Percentiles rank a stretch among this genome's conserved stretches.
Conservation (phyloP, 30 jellyfish, hydroid and myxozoan species). For the Turritopsis rubra region DNA sequence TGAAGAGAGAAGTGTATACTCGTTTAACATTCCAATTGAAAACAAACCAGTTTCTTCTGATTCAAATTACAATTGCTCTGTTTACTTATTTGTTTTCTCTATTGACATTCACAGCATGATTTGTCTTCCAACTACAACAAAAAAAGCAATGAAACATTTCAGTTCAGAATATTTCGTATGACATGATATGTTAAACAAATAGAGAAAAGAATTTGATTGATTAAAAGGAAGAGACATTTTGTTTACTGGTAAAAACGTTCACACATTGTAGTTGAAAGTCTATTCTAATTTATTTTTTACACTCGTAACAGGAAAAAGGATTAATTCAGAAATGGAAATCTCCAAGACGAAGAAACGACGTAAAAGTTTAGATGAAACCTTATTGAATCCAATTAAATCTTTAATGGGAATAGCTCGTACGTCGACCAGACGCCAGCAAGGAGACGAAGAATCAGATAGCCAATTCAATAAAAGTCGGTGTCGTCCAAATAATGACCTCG, state of each 20-base stretch:
- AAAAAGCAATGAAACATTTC: neutral
- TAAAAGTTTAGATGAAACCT: neutral
- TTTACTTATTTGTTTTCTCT: neutral
- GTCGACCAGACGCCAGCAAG: neutral
- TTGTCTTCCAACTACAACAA: neutral
- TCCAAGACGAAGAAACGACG: neutral
- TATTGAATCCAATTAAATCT: neutral
- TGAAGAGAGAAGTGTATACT: neutral
- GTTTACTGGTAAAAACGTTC: neutral
- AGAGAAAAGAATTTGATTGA: neutral
- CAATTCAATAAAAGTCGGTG: neutral
- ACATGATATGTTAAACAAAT: neutral
- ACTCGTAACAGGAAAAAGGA: no score
- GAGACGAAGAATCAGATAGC: neutral
- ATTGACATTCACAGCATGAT: neutral
- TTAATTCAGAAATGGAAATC: neutral
- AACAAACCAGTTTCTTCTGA: neutral
- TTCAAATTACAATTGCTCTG: neutral
- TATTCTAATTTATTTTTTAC: no score
- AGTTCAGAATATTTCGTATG: neutral
- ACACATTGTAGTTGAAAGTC: no score
- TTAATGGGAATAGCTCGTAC: slow-evolving; percentile 2
- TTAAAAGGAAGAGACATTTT: neutral
- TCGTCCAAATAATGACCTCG: neutral
- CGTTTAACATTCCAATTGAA: neutral